phyloP scores from a whole-genome alignment of 2,113 vertebrate species.

The Turnix velox region DNA sequence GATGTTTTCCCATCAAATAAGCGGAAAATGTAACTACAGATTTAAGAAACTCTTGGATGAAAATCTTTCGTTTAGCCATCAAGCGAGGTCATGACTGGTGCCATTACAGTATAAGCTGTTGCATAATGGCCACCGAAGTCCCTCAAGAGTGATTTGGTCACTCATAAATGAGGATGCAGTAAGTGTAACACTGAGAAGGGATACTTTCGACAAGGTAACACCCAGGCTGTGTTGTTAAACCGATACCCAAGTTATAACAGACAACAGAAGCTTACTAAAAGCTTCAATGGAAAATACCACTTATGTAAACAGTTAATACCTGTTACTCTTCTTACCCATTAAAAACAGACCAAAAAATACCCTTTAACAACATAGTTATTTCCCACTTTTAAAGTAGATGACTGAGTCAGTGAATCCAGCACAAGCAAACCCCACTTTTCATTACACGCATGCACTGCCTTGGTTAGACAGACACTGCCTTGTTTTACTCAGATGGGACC shows the following conservation, averaged over 20 bases:
- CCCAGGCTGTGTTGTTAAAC: not conserved
- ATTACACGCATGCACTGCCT: not conserved
- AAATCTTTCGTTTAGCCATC: not conserved
- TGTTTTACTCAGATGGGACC: not conserved
- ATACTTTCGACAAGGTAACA: rapidly evolving
- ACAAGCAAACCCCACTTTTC: not conserved
- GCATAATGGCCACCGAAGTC: not conserved
- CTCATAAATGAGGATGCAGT: not conserved
- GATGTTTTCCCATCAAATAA: not conserved
- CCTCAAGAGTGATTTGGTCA: not conserved
- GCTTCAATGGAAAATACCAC: not conserved
- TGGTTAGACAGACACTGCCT: not conserved
- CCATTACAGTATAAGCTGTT: not conserved
- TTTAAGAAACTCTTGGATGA: not conserved
- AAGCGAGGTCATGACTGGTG: not conserved
- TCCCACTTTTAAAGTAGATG: not conserved
- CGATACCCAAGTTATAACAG: not conserved
- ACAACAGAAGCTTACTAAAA: not conserved
- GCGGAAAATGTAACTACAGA: not conserved
- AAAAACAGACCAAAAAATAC: not conserved
- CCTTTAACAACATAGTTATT: not conserved
- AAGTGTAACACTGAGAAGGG: not conserved
- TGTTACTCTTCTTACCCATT: not conserved
- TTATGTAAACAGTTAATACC: not conserved
- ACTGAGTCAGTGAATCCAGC: not conserved